Percentiles rank a stretch among this genome's conserved stretches.
Evolutionary conservation across 2,888 invertebrate species (phyloP).

Genomic region (Helobdella robusta): DNA sequence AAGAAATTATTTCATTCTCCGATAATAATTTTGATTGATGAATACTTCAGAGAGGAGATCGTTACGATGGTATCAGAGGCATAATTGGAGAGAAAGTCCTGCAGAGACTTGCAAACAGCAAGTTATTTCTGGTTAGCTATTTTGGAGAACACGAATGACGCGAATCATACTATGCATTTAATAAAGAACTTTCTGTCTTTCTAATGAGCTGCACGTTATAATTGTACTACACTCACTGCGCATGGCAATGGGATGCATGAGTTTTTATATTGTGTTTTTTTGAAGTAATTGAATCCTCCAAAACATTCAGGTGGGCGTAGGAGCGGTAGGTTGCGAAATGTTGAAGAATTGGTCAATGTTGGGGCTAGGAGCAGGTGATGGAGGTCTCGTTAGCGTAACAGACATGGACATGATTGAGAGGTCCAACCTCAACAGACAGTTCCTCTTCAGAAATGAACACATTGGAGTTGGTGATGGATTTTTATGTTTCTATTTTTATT

Average conservation of each 20-base stretch:
- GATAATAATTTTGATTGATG: neutral
- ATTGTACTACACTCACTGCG: too few species aligned
- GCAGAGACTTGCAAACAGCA: slow-evolving; percentile 59
- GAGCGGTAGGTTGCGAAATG: slow-evolving; percentile 75
- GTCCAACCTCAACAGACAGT: slow-evolving; percentile 95
- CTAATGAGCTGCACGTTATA: too few species aligned
- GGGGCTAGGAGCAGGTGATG: slow-evolving; percentile 64
- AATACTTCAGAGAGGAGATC: slow-evolving; percentile 36
- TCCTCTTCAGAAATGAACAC: slow-evolving; percentile 86
- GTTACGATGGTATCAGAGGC: slow-evolving; percentile 75
- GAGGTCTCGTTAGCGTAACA: slow-evolving; percentile 69
- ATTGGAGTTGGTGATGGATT: slow-evolving; percentile 54
- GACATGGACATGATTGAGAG: slow-evolving; percentile 99
- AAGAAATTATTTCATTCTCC: too few species aligned
- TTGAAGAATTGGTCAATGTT: slow-evolving; percentile 98
- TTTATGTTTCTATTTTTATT: neutral
- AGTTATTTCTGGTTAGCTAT: slow-evolving; percentile 45
- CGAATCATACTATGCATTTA: too few species aligned
- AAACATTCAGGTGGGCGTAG: slow-evolving; percentile 53
- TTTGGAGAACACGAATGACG: too few species aligned
- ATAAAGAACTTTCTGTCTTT: too few species aligned
- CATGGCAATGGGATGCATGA: too few species aligned
- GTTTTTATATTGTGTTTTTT: too few species aligned
- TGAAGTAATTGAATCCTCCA: too few species aligned
- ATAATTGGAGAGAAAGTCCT: slow-evolving; percentile 87